These are phyloP conservation scores for Macrosiphum euphorbiae DNA, from an alignment of 2,888 invertebrate genomes.

Conservation along the genomic window DNA sequence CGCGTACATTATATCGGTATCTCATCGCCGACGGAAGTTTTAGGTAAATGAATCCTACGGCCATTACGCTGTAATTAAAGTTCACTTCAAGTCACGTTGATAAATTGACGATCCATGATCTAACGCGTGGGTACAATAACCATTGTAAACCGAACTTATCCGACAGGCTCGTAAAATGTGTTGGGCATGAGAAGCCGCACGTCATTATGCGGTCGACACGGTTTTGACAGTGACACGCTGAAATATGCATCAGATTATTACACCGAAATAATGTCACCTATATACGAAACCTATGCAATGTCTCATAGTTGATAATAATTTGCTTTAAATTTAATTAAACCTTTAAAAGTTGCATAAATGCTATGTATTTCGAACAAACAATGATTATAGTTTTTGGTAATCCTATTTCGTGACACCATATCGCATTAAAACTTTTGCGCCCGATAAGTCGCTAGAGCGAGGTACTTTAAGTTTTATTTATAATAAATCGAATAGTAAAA, in stretches of 20 bases:
- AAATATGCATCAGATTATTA: conserved; percentile 24
- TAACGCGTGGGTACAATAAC: background rate
- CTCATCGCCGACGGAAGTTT: background rate
- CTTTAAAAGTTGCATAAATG: background rate
- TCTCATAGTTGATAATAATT: background rate
- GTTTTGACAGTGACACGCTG: conserved; percentile 27
- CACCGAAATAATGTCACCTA: background rate
- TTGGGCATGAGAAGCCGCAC: background rate
- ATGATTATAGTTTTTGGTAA: background rate
- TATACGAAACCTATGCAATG: background rate
- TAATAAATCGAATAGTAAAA: background rate
- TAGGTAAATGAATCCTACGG: background rate
- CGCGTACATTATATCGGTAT: background rate
- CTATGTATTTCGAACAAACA: background rate
- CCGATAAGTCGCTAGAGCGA: background rate
- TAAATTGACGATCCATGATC: conserved; percentile 39
- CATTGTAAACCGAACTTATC: conserved; percentile 30
- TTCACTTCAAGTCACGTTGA: conserved; percentile 36
- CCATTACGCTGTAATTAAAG: conserved; percentile 5
- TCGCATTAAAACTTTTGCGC: background rate
- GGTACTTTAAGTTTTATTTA: background rate
- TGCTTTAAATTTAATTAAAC: conserved; percentile 2
- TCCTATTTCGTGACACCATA: background rate
- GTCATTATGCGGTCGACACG: conserved; percentile 44
- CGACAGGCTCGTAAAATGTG: conserved; percentile 11